Base-by-base conservation (phyloP, 2,113 vertebrate species). In the Mugil cephalus region DNA sequence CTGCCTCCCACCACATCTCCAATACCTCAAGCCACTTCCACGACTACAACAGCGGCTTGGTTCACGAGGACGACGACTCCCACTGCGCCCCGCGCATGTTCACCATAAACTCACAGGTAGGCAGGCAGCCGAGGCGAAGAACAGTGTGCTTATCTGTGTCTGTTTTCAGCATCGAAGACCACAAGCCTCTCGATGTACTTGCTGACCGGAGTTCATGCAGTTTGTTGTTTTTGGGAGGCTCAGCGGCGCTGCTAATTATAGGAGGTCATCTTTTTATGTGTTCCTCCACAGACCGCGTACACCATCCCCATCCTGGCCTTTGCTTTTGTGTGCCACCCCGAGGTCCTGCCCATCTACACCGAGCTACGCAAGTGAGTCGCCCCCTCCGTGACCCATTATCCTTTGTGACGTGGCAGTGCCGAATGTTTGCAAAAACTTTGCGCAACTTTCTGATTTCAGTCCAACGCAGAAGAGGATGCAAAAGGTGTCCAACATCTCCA, bases 291-390 rank as follows among this genome's bases (percentile, higher is more conserved):
- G 98, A 99, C 98, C 0, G 97, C 97, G 0, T 99, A 99, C 87
- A 98, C 98, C 67, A 95, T 99, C 83, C 98, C 98, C 52, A 99
- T 99, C 87, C 94, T 99, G 94, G 98, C 98, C 42, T 99, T 99
- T 0, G 97, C 98, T 80, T 99, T 99, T 0, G 98, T 99, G 65
- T 99, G 98, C 90, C 98, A 98, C 91, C 98, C 98, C 0, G 98
- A 99, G 87, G 98, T 99, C 14, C 93, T 99, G 76, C 98, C 98
- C 69, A 99, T 99, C 92, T 99, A 99, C 88, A 99, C 97, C 0
- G 98, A 99, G 86, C 95, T 99, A 58, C 95, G 95, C 87, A 93
- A 99, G 98, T 99, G 93, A 95, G 97, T 95, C 51, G 18, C 3
- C 24, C n/a, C 10, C 3, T 58, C 40, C 17, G 18, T 10, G 1